Evolutionary conservation across 1,140 invertebrate species (phyloP), one percentile per base, ranked within the genome.

Genomic region (Pogonus chalceus): DNA sequence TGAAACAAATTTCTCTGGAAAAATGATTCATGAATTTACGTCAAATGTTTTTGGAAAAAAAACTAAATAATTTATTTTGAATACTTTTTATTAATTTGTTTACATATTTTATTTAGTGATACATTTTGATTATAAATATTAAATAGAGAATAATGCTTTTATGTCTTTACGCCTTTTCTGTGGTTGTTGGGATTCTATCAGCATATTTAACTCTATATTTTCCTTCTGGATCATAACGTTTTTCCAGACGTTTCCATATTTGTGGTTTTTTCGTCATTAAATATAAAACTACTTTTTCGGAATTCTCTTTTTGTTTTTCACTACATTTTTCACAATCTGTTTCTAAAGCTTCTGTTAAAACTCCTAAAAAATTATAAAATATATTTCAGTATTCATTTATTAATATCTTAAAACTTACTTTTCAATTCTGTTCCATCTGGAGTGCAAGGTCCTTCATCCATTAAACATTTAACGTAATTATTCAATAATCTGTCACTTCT

Each of bases 391-490:
- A 39, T 37, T 21, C 20, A 51, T 20, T 51, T 37, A 14, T 47
- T 35, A 12, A 51, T 23, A 31, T 53, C 20, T 52, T 35, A 52
- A 23, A 53, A 78, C 77, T 71, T 69, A 82, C 84, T 75, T 74
- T 81, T 88, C 0, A 88, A 63, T 69, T 85, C 83, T 49, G 71
- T 69, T 49, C 75, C 85, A 51, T 88, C 85, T n/a, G 82, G 68
- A 3, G 80, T 84, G 68, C 87, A 88, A 14, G 74, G 74, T 10
- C 80, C 82, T 48, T 74, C 72, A 0, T 82, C 81, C 58, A 87
- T 53, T 1, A 88, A 57, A 63, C 87, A 90, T 53, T 85, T 77
- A 4, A 75, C 65, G 58, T 88, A 87, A 49, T 76, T 80, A 1
- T 66, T 70, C 2, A 88, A 67, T 16, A 90, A 68, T 26, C 85